These are phyloP conservation scores for Dendrolimus punctatus DNA, from an alignment of 1,140 invertebrate genomes.

Conservation along the genomic window DNA sequence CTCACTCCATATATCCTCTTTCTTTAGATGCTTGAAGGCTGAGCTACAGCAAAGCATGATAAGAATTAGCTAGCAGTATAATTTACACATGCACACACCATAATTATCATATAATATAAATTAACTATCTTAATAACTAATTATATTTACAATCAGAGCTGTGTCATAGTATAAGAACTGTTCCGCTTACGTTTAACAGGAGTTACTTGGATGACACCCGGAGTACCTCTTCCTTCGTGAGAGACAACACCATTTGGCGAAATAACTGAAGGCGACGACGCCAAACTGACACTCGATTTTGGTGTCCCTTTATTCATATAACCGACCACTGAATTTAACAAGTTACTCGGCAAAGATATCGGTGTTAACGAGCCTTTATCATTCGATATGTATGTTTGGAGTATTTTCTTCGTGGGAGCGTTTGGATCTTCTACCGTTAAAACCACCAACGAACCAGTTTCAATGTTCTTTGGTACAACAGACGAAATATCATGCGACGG, in stretches of 20 bases:
- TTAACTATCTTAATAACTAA: too few species aligned
- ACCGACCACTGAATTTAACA: constrained; percentile 53
- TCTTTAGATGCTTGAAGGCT: too few species aligned
- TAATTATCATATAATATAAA: background rate
- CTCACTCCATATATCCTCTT: too few species aligned
- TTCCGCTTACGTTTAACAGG: constrained; percentile 31
- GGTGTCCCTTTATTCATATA: constrained; percentile 54
- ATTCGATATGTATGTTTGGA: constrained; percentile 57
- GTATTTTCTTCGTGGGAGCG: constrained; percentile 53
- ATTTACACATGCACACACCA: background rate
- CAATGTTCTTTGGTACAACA: constrained; percentile 41
- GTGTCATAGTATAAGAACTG: constrained; percentile 51
- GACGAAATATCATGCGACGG: constrained; percentile 4
- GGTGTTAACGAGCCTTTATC: constrained; percentile 42
- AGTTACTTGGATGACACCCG: constrained; percentile 30
- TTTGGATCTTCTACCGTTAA: constrained; percentile 53
- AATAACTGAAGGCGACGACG: constrained; percentile 35
- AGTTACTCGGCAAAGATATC: constrained; percentile 32
- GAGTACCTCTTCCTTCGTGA: constrained; percentile 32
- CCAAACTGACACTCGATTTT: constrained; percentile 23
- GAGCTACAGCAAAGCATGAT: too few species aligned
- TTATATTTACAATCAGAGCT: constrained; percentile 22
- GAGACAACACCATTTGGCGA: constrained; percentile 42
- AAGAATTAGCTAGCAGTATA: background rate
- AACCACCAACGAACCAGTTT: constrained; percentile 53